Percentiles rank a stretch among this genome's conserved stretches.
These are phyloP conservation scores for Charadrius vociferus DNA, from an alignment of 2,113 vertebrate species.

Conservation along the genomic window DNA sequence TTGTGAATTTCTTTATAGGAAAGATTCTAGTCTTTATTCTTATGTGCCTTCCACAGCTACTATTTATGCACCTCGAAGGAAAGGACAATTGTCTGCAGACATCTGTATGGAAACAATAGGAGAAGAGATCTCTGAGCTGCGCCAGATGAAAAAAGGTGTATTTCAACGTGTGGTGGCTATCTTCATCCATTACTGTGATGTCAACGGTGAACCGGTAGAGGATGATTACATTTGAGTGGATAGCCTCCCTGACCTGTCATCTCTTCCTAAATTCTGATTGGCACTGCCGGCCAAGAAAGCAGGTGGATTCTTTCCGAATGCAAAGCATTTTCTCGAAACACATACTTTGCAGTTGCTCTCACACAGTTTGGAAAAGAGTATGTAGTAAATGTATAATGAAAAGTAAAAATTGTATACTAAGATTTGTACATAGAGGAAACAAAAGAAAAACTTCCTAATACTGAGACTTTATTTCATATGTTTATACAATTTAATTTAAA, in stretches of 20 bases:
- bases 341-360: background rate
- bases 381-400: constrained; percentile 75
- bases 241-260: background rate
- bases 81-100: constrained; percentile 95
- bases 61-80: constrained; percentile 94
- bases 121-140: constrained; percentile 94
- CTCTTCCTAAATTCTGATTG: background rate
- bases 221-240: constrained; percentile 91
- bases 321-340: constrained; percentile 24
- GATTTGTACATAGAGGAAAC: constrained; percentile 77
- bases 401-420: constrained; percentile 76
- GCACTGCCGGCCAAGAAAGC: constrained; percentile 22
- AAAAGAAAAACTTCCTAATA: constrained; percentile 68
- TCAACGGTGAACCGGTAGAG: constrained; percentile 93
- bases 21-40: background rate
- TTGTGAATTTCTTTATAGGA: background rate
- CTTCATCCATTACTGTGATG: constrained; percentile 97
- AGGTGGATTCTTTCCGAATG: background rate
- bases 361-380: constrained; percentile 45
- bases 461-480: constrained; percentile 82
- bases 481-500: constrained; percentile 85
- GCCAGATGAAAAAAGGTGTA: constrained; percentile 89
- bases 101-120: constrained; percentile 99
- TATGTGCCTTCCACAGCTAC: constrained; percentile 78
- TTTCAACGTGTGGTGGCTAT: constrained; percentile 95